Conservation (phyloP, 2,113 vertebrate genomes). For the Hypocryptadius cinnamomeus region DNA sequence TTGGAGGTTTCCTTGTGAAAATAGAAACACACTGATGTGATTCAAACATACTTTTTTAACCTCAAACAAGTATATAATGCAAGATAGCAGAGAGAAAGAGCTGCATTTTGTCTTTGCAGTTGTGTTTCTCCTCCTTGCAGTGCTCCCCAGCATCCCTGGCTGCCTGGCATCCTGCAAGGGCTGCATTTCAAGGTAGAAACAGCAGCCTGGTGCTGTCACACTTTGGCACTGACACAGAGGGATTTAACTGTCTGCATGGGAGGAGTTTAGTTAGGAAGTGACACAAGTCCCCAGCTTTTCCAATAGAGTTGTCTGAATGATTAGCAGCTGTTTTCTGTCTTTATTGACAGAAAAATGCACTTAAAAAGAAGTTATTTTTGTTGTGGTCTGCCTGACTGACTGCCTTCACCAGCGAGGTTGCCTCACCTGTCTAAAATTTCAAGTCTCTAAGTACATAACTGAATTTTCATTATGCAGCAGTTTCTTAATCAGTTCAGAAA, state of each 20-base stretch:
- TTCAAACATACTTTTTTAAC: background rate
- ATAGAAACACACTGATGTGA: background rate
- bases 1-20: background rate
- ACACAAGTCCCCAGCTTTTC: background rate
- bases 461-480: background rate
- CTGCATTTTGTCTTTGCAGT: background rate
- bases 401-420: fast-evolving
- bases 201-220: background rate
- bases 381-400: background rate
- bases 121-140: background rate
- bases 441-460: background rate
- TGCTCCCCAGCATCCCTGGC: background rate
- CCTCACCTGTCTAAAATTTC: background rate
- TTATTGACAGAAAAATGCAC: background rate
- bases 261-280: background rate
- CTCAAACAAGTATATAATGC: background rate
- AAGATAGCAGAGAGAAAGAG: background rate
- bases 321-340: background rate
- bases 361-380: background rate
- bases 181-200: background rate
- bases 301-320: background rate
- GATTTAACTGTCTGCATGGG: background rate
- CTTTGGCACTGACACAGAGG: background rate
- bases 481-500: background rate
- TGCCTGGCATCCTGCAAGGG: background rate